These are phyloP conservation scores for Aspiorhynchus laticeps DNA, from an alignment of 2,113 vertebrate genomes.

Conservation along the genomic window DNA sequence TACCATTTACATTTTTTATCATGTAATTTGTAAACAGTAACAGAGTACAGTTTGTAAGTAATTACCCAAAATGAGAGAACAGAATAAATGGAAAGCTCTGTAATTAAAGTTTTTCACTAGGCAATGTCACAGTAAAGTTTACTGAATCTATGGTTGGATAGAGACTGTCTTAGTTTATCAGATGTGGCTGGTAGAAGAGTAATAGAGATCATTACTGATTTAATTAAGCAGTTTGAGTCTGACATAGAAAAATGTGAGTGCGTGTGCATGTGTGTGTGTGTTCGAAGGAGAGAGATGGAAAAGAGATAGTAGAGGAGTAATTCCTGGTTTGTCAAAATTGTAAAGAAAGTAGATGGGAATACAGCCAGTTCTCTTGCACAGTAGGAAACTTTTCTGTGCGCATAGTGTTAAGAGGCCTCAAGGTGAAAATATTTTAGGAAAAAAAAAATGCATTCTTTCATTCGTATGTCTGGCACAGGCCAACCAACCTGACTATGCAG, in stretches of 20 bases:
- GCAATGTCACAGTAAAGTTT: not conserved
- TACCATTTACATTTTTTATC: too few relatives aligned
- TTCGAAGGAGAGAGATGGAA: not conserved
- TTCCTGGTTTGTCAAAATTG: not conserved
- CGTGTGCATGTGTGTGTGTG: too few relatives aligned
- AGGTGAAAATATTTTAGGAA: constrained; percentile 25
- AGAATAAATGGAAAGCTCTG: not conserved
- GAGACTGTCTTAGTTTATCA: not conserved
- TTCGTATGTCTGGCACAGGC: not conserved
- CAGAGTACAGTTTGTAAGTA: too few relatives aligned
- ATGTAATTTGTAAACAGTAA: too few relatives aligned
- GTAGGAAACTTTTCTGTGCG: not conserved
- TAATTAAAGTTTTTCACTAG: not conserved
- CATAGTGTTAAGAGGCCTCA: not conserved
- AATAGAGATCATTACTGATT: constrained; percentile 16
- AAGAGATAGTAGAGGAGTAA: not conserved
- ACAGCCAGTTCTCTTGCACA: constrained; percentile 1
- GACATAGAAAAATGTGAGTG: not conserved
- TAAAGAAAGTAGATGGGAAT: not conserved
- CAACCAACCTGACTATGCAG: not conserved
- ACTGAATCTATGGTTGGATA: not conserved
- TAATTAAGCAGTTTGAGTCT: not conserved
- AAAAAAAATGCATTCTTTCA: not conserved
- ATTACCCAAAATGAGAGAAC: not conserved
- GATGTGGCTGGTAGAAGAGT: not conserved